Evolutionary conservation across 2,888 invertebrate species (phyloP).

Genomic region (Stegophylla sp.): DNA sequence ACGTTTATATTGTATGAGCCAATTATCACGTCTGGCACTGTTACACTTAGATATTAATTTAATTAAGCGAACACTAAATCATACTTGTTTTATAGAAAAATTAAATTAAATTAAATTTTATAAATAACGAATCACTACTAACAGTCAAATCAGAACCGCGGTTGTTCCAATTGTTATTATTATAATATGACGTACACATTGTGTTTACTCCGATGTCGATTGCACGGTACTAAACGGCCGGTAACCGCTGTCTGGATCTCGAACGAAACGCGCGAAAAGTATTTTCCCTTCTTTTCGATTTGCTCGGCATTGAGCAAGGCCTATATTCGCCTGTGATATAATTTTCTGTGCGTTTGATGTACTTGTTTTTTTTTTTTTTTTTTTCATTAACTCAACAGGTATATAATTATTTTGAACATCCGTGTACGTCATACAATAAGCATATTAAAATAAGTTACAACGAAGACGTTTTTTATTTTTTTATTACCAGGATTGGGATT

Average conservation of each 20-base stretch:
- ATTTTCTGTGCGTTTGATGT: background rate
- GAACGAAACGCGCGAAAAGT: constrained; percentile 5
- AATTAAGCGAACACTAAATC: constrained; percentile 7
- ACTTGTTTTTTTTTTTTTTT: background rate
- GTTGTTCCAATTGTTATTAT: background rate
- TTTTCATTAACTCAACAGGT: too few relatives aligned
- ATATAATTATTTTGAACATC: constrained; percentile 4
- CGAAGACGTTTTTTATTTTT: too few relatives aligned
- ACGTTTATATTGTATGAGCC: constrained; percentile 5
- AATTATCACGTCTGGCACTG: constrained; percentile 24
- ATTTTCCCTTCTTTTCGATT: constrained; percentile 43
- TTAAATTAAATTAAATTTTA: background rate
- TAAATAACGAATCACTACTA: background rate
- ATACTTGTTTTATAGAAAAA: background rate
- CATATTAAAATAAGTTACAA: too few relatives aligned
- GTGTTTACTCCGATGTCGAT: constrained; percentile 38
- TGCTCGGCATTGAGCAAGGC: constrained; percentile 33
- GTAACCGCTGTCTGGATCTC: background rate
- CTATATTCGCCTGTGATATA: background rate
- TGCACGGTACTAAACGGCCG: constrained; percentile 46
- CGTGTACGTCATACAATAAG: background rate
- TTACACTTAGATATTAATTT: background rate
- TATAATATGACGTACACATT: constrained; percentile 9
- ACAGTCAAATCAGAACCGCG: background rate
- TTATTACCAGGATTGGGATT: too few relatives aligned